A percentile compares a stretch with the other conserved stretches of the same genome.
phyloP scores from a whole-genome alignment of 2,113 vertebrate genomes.

The Maccullochella peelii region DNA sequence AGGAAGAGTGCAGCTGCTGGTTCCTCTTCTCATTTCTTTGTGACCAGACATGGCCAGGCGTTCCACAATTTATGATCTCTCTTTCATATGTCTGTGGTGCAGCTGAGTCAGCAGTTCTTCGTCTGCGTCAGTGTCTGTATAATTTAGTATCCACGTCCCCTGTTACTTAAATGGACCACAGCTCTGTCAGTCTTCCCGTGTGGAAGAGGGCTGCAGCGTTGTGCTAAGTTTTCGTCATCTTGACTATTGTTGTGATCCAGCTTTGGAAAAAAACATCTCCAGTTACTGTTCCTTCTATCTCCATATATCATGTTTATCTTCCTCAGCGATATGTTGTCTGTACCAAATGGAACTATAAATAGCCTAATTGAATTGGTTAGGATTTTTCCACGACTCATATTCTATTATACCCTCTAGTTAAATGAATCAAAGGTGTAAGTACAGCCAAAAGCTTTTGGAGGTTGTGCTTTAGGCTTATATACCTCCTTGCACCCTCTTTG shows the following conservation, averaged over 20 bases:
- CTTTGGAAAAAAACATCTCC: conserved; percentile 17
- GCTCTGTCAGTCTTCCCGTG: conserved; percentile 41
- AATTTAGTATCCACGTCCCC: conserved; percentile 66
- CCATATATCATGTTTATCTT: conserved; percentile 51
- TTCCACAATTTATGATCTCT: conserved; percentile 56
- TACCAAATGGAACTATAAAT: conserved; percentile 68
- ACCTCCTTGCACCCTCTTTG: not conserved
- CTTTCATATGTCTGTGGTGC: conserved; percentile 53
- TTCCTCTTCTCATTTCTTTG: not conserved
- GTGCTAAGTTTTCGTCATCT: conserved; percentile 25
- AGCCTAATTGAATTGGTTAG: conserved; percentile 65
- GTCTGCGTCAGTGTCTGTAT: conserved; percentile 63
- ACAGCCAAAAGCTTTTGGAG: conserved; percentile 49
- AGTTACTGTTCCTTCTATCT: conserved; percentile 11
- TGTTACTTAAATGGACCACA: conserved; percentile 47
- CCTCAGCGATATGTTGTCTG: conserved; percentile 50
- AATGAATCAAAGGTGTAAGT: conserved; percentile 66
- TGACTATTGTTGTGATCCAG: conserved; percentile 13
- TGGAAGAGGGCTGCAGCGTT: conserved; percentile 13
- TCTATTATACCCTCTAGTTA: conserved; percentile 58
- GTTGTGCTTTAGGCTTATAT: not conserved
- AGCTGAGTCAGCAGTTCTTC: conserved; percentile 68
- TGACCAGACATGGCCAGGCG: conserved; percentile 15
- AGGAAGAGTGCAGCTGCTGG: conserved; percentile 1
- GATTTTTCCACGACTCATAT: conserved; percentile 75